Evolutionary conservation across 2,888 invertebrate genomes (phyloP).

Genomic region (Rhingia rostrata): DNA sequence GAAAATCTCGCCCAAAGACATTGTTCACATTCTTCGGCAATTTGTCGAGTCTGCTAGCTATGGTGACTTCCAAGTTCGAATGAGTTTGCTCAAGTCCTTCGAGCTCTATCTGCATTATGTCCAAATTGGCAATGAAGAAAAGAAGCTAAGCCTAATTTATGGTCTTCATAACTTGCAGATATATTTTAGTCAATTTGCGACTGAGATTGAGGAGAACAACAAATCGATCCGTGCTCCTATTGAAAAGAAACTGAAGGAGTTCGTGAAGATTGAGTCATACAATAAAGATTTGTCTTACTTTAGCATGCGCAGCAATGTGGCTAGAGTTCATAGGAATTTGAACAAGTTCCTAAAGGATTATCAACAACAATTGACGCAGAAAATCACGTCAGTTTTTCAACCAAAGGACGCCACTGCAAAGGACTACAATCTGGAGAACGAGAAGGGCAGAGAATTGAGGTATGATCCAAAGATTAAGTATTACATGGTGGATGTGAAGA

Average conservation of each 20-base stretch:
- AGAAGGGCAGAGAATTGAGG: slow-evolving; percentile 80
- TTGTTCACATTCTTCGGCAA: slow-evolving; percentile 87
- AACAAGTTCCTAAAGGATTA: slow-evolving; percentile 94
- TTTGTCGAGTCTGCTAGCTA: slow-evolving; percentile 93
- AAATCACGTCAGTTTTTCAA: slow-evolving; percentile 81
- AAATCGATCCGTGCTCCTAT: slow-evolving; percentile 90
- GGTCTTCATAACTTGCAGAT: slow-evolving; percentile 92
- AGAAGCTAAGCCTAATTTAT: slow-evolving; percentile 84
- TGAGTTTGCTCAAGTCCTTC: slow-evolving; percentile 91
- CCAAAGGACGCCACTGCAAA: slow-evolving; percentile 81
- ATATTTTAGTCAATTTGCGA: slow-evolving; percentile 92
- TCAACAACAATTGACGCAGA: slow-evolving; percentile 85
- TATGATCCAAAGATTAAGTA: slow-evolving; percentile 80
- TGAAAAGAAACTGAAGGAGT: slow-evolving; percentile 95
- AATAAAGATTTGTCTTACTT: slow-evolving; percentile 96
- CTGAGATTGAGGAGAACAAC: slow-evolving; percentile 86
- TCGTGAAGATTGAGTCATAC: slow-evolving; percentile 97
- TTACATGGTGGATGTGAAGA: slow-evolving; percentile 79
- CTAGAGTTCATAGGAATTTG: slow-evolving; percentile 93
- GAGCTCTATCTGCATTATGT: slow-evolving; percentile 90
- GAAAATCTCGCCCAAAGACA: slow-evolving; percentile 77
- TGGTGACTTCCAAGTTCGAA: slow-evolving; percentile 91
- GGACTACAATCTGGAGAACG: slow-evolving; percentile 79
- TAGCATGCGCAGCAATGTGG: slow-evolving; percentile 94
- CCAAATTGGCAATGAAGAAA: slow-evolving; percentile 73